Evolutionary conservation across 2,113 vertebrate genomes (phyloP).

Genomic region (Oophaga pumilio): DNA sequence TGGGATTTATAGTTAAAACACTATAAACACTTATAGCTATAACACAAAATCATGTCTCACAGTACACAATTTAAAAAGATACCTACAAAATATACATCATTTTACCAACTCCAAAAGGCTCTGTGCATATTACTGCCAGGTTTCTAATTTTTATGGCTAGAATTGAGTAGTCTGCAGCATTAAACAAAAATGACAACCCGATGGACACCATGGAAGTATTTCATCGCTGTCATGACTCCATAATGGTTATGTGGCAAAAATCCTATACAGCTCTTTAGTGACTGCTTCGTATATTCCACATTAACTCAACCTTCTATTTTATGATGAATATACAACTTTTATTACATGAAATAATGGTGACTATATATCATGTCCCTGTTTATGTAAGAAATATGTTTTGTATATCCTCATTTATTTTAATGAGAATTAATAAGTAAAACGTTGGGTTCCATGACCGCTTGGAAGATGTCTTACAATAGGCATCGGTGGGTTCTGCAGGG

Average conservation of each 20-base stretch:
- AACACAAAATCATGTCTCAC: not conserved
- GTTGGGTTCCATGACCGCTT: not conserved
- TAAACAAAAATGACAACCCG: not conserved
- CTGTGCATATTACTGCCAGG: not conserved
- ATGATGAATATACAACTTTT: not conserved
- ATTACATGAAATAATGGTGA: not conserved
- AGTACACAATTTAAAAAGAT: conserved; percentile 21
- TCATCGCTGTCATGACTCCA: too few relatives aligned
- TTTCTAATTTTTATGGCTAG: not conserved
- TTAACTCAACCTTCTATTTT: not conserved
- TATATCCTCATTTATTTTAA: not conserved
- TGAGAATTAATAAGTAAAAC: not conserved
- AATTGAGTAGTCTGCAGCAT: too few relatives aligned
- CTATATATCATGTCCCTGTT: not conserved
- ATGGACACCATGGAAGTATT: not conserved
- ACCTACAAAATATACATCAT: conserved; percentile 35
- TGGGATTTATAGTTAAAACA: conserved; percentile 51
- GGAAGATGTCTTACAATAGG: not conserved
- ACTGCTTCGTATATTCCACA: not conserved
- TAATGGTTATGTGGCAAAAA: not conserved
- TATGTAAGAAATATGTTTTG: not conserved
- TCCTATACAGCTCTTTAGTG: not conserved
- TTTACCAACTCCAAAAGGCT: not conserved
- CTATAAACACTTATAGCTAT: conserved; percentile 30
- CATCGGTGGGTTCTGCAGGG: not conserved